Conservation (phyloP, 2,797 vertebrate genomes). For the Benthosema pterotum region DNA sequence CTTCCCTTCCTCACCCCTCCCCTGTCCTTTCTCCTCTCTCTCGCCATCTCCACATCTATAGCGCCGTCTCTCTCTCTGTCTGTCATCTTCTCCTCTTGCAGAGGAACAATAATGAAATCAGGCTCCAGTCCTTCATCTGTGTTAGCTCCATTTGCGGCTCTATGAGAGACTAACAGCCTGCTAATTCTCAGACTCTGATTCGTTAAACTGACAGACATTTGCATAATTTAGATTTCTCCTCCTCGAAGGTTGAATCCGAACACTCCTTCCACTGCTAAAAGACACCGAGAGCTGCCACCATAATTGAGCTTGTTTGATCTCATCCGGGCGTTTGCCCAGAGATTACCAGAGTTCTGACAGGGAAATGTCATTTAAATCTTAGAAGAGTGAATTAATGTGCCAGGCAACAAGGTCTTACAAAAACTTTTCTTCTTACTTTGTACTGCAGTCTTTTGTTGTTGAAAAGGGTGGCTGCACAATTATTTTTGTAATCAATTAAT, state of each 20-base stretch:
- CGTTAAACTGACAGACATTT: slow-evolving; percentile 72
- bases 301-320: slow-evolving; percentile 66
- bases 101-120: slow-evolving; percentile 73
- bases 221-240: slow-evolving; percentile 69
- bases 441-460: slow-evolving; percentile 2
- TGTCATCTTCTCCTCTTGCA: slow-evolving; percentile 40
- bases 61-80: background rate
- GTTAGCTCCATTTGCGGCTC: slow-evolving; percentile 67
- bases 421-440: slow-evolving; percentile 29
- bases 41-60: background rate
- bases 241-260: slow-evolving; percentile 62
- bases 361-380: slow-evolving; percentile 39
- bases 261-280: slow-evolving; percentile 46
- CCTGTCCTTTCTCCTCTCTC: slow-evolving; percentile 36
- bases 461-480: too few relatives aligned
- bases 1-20: slow-evolving; percentile 27
- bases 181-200: slow-evolving; percentile 74
- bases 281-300: slow-evolving; percentile 57
- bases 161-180: slow-evolving; percentile 67
- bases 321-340: slow-evolving; percentile 63
- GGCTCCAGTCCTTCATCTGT: slow-evolving; percentile 73
- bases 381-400: slow-evolving; percentile 33
- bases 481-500: too few relatives aligned
- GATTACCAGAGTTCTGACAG: slow-evolving; percentile 44
- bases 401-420: background rate